Evolutionary conservation across 2,113 vertebrate species (phyloP).

Genomic region (Lichenostomus cassidix): DNA sequence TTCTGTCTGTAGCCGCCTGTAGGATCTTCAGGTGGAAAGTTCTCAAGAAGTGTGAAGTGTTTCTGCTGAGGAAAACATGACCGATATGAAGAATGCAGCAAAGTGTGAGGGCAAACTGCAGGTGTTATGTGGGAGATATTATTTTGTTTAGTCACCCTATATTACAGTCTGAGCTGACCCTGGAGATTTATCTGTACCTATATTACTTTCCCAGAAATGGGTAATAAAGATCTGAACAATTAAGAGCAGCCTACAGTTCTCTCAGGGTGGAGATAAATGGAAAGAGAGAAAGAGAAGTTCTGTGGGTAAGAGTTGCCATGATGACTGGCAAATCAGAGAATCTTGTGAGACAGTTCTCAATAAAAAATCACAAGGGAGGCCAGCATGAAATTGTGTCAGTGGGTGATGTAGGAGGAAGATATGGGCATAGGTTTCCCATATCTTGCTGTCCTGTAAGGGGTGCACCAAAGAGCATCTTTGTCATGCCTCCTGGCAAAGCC

Average conservation of each 20-base stretch:
- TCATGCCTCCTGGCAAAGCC: not conserved
- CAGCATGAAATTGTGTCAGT: not conserved
- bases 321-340: not conserved
- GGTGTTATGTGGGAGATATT: not conserved
- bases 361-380: not conserved
- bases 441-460: not conserved
- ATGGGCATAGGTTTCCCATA: not conserved
- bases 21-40: not conserved
- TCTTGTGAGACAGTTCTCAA: not conserved
- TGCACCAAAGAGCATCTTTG: not conserved
- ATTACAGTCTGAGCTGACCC: not conserved
- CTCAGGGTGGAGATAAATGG: not conserved
- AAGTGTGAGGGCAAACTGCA: not conserved
- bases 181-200: not conserved
- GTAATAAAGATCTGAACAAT: not conserved
- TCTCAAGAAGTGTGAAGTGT: not conserved
- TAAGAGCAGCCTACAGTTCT: not conserved
- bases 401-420: not conserved
- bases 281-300: not conserved
- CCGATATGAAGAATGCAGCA: not conserved
- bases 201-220: not conserved
- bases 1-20: not conserved
- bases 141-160: not conserved
- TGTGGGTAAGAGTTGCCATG: not conserved
- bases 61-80: not conserved